Evolutionary conservation across 2,888 invertebrate species (phyloP).

Genomic region (Latrodectus elegans): DNA sequence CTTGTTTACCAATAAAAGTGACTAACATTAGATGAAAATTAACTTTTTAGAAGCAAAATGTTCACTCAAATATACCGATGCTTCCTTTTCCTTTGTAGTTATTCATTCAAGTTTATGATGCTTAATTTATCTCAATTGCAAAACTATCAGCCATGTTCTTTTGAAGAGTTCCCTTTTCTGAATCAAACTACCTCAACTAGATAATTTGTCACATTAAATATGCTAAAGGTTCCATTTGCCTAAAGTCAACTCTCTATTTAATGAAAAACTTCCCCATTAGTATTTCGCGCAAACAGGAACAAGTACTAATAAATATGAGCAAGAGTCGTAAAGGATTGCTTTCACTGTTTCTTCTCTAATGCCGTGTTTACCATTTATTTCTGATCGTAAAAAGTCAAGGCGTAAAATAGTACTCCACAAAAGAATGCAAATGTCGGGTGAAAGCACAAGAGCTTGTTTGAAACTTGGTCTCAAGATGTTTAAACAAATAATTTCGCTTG

Average conservation of each 20-base stretch:
- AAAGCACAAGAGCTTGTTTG: neutral
- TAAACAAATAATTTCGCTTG: conserved; percentile 1
- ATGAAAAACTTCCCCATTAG: neutral
- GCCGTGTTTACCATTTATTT: neutral
- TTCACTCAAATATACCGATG: no score
- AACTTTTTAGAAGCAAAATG: no score
- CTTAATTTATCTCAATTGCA: no score
- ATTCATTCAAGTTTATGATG: no score
- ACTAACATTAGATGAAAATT: no score
- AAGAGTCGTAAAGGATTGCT: neutral
- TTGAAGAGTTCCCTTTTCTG: no score
- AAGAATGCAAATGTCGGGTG: neutral
- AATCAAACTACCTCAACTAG: no score
- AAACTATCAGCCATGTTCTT: no score
- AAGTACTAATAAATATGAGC: conserved; percentile 7
- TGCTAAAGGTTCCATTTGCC: neutral
- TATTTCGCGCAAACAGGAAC: neutral
- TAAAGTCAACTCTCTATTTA: neutral
- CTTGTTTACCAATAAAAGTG: no score
- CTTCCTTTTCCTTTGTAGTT: no score
- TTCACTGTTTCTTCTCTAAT: neutral
- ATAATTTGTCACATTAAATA: no score
- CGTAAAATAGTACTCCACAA: neutral
- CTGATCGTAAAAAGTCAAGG: neutral
- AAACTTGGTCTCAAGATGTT: neutral